Conservation (phyloP, 2,888 invertebrate genomes). For the Argyresthia goedartella region DNA sequence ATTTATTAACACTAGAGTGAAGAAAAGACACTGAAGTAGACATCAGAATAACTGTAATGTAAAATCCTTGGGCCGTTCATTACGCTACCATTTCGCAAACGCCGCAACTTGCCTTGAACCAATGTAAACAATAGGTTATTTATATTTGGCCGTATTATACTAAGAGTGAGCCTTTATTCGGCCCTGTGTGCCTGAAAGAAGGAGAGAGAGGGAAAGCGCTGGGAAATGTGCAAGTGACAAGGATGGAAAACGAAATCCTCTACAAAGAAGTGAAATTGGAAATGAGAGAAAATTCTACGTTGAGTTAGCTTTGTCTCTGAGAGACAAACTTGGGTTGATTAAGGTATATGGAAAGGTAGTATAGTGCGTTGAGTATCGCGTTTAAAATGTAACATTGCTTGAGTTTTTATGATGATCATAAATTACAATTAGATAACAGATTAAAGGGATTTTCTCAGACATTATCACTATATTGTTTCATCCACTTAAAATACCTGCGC, state of each 20-base stretch:
- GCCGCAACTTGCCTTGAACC: not conserved
- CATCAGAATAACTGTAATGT: not conserved
- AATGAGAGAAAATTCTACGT: not conserved
- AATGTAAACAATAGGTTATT: slow-evolving; percentile 1
- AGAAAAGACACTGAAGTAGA: not conserved
- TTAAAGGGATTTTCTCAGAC: too few relatives aligned
- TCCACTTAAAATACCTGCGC: too few relatives aligned
- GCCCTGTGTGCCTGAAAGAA: slow-evolving; percentile 24
- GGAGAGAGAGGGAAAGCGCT: slow-evolving; percentile 18
- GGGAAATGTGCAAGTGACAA: slow-evolving; percentile 20
- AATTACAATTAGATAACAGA: too few relatives aligned
- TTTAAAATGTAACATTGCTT: too few relatives aligned
- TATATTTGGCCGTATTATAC: slow-evolving; percentile 1
- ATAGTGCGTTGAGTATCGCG: too few relatives aligned
- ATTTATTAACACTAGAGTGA: not conserved
- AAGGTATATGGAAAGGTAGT: not conserved
- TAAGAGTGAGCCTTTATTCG: not conserved
- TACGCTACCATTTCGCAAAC: not conserved
- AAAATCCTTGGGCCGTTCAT: not conserved
- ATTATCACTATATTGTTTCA: too few relatives aligned
- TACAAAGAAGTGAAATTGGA: slow-evolving; percentile 25
- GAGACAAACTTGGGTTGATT: not conserved
- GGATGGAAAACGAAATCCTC: slow-evolving; percentile 31
- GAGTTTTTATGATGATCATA: too few relatives aligned
- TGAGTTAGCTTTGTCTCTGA: slow-evolving; percentile 10